Percentiles rank a stretch among this genome's conserved stretches.
Evolutionary conservation across 1,140 invertebrate species (phyloP).

Genomic region (Oryzaephilus surinamensis): DNA sequence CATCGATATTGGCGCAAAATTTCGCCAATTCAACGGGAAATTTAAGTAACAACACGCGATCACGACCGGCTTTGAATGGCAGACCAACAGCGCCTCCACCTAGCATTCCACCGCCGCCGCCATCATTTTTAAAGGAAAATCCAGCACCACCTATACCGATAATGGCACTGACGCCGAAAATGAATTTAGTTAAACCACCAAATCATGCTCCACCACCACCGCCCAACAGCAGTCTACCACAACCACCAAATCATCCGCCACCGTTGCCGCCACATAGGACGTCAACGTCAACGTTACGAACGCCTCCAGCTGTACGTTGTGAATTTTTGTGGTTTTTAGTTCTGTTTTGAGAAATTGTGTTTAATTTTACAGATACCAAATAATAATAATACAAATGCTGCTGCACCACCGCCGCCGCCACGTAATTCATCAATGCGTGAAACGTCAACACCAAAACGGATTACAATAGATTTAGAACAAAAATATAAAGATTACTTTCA

Average conservation of each 20-base stretch:
- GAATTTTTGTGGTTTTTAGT: background rate
- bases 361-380: constrained; percentile 16
- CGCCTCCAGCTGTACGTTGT: constrained; percentile 22
- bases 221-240: constrained; percentile 10
- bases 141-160: constrained; percentile 13
- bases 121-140: constrained; percentile 12
- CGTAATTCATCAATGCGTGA: constrained; percentile 30
- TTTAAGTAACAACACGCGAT: constrained; percentile 7
- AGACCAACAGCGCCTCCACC: constrained; percentile 27
- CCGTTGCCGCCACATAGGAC: constrained; percentile 18
- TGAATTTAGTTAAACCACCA: constrained; percentile 22
- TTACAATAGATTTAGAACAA: constrained; percentile 29
- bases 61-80: constrained; percentile 15
- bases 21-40: constrained; percentile 14
- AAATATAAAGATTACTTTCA: constrained; percentile 26
- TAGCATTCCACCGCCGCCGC: constrained; percentile 19
- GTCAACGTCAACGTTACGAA: constrained; percentile 16
- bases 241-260: constrained; percentile 21
- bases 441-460: constrained; percentile 5
- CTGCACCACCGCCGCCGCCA: constrained; percentile 30
- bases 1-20: constrained; percentile 22
- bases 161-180: too few species aligned
- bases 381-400: constrained; percentile 10
- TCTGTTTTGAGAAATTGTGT: background rate
- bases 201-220: constrained; percentile 29